These are phyloP conservation scores for Tineola bisselliella DNA, from an alignment of 2,888 invertebrate genomes.

Conservation along the genomic window DNA sequence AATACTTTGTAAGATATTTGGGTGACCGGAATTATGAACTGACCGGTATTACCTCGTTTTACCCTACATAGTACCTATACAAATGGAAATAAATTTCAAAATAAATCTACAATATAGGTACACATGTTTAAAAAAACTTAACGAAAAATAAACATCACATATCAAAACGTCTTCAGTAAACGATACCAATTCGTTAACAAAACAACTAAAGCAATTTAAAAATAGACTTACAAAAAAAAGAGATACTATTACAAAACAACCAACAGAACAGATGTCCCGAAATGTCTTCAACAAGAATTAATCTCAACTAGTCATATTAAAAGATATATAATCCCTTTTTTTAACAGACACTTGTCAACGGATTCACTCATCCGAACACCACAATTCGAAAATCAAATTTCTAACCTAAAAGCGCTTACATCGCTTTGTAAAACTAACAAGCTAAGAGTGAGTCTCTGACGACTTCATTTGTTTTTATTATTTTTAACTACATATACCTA, in stretches of 20 bases:
- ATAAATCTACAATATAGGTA: too few species aligned
- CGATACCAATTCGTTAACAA: neutral
- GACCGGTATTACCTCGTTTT: too few species aligned
- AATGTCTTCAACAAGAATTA: slow-evolving; percentile 41
- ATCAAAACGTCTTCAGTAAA: neutral
- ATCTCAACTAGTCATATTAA: slow-evolving; percentile 37
- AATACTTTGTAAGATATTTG: too few species aligned
- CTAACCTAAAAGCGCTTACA: slow-evolving; percentile 15
- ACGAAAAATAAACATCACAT: neutral
- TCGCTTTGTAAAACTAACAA: slow-evolving; percentile 11
- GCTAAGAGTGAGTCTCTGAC: too few species aligned
- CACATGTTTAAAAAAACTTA: neutral
- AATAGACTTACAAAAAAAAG: neutral
- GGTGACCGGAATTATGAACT: too few species aligned
- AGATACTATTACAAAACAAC: neutral
- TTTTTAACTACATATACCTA: too few species aligned
- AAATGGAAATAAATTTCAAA: too few species aligned
- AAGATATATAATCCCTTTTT: slow-evolving; percentile 41
- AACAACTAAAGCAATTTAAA: neutral
- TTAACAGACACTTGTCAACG: slow-evolving; percentile 53
- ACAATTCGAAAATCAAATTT: slow-evolving; percentile 12
- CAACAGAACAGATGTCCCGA: slow-evolving; percentile 44
- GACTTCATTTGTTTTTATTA: too few species aligned
- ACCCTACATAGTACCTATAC: too few species aligned
- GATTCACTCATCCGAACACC: slow-evolving; percentile 41